Percentiles rank a stretch among this genome's conserved stretches.
phyloP scores from a whole-genome alignment of 2,797 vertebrate genomes.

The Pygocentrus nattereri region DNA sequence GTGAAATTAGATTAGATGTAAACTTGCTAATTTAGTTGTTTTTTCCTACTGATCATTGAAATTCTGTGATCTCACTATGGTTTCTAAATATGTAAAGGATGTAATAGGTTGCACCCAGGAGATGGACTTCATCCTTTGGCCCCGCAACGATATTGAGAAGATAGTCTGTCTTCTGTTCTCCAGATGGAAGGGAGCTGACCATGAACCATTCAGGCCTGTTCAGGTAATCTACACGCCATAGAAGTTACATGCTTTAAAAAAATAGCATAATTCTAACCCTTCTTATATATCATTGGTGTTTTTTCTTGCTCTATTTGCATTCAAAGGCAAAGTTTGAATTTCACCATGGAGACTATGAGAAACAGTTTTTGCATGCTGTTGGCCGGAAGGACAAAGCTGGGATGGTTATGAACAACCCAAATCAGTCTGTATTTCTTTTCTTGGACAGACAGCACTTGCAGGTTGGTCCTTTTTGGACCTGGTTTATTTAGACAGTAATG shows the following conservation, averaged over 20 bases:
- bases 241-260: not conserved
- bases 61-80: conserved; percentile 7
- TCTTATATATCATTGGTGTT: not conserved
- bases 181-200: conserved; percentile 98
- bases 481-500: too few species aligned
- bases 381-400: conserved; percentile 99
- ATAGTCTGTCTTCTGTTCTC: conserved; percentile 99
- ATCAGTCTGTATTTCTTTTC: conserved; percentile 99
- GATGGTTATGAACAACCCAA: conserved; percentile 99
- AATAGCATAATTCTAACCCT: not conserved
- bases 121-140: conserved; percentile 99
- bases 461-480: conserved; percentile 84
- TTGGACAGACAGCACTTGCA: conserved; percentile 99
- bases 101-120: conserved; percentile 99
- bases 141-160: conserved; percentile 99
- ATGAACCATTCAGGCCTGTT: conserved; percentile 99
- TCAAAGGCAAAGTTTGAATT: conserved; percentile 98
- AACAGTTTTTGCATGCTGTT: conserved; percentile 98
- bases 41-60: not conserved
- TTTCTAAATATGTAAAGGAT: conserved; percentile 74
- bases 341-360: conserved; percentile 99
- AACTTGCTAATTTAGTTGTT: not conserved
- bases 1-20: not conserved
- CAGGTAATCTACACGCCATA: conserved; percentile 81
- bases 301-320: conserved; percentile 24